A percentile compares a stretch with the other conserved stretches of the same genome.
Conservation (phyloP, 1,140 invertebrate species). For the Brachionus koreanus region DNA sequence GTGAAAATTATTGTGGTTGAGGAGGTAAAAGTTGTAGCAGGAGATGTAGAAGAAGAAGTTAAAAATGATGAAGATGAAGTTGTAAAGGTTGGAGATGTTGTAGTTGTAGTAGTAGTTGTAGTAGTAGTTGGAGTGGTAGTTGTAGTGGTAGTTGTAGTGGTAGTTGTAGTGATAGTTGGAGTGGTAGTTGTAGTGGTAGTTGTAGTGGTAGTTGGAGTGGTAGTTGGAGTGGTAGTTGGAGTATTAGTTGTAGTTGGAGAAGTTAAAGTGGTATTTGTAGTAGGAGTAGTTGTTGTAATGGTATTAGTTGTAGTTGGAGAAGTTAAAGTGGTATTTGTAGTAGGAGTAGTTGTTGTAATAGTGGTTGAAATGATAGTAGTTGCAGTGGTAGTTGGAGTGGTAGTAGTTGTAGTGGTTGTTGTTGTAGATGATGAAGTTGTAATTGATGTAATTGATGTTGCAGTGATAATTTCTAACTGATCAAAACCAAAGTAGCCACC, state of each 20-base stretch:
- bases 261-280: background rate
- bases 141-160: too few relatives aligned
- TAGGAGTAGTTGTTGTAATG: background rate
- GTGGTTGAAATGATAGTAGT: too few relatives aligned
- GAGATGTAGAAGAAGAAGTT: background rate
- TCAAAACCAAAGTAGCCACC: background rate
- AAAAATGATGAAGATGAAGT: background rate
- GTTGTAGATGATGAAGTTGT: background rate
- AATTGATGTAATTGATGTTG: background rate
- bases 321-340: background rate
- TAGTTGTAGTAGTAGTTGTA: background rate
- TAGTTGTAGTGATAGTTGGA: too few relatives aligned
- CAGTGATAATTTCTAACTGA: background rate
- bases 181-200: too few relatives aligned
- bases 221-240: too few relatives aligned
- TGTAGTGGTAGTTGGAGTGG: too few relatives aligned
- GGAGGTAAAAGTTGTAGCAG: background rate
- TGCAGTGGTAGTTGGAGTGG: background rate
- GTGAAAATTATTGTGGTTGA: background rate
- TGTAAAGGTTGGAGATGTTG: background rate
- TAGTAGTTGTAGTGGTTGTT: background rate
- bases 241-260: too few relatives aligned
- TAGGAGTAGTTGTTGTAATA: background rate
- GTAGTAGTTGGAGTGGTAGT: background rate
- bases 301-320: background rate